These are phyloP conservation scores for Hippocampus zosterae DNA, from an alignment of 2,113 vertebrate species.

Conservation along the genomic window DNA sequence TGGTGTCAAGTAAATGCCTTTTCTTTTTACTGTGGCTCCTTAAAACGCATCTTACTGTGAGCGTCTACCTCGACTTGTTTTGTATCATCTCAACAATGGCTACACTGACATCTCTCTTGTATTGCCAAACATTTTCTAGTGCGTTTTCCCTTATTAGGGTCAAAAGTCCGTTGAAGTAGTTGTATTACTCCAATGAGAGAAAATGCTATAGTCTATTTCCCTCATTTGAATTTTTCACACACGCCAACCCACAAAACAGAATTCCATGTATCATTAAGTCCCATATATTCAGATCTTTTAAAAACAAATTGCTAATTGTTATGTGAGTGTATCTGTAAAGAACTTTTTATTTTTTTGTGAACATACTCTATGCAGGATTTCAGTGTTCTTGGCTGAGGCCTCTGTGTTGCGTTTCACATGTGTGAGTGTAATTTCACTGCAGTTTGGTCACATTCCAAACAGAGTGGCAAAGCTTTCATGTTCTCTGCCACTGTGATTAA, in stretches of 20 bases:
- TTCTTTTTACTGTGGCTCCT: background rate
- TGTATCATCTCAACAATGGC: background rate
- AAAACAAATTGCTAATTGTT: background rate
- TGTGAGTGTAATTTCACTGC: background rate
- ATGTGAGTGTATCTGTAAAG: background rate
- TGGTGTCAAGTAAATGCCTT: no score
- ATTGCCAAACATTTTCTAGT: background rate
- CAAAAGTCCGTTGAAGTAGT: no score
- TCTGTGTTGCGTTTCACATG: background rate
- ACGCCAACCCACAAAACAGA: background rate
- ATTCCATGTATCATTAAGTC: background rate
- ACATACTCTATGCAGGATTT: background rate
- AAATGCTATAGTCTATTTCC: no score
- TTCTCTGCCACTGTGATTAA: background rate
- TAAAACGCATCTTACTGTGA: background rate
- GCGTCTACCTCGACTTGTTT: background rate
- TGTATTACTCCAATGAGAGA: no score
- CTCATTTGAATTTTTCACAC: no score
- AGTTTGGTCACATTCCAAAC: slow-evolving; percentile 9
- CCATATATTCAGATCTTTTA: background rate
- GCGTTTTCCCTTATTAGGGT: background rate
- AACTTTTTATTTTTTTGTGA: background rate
- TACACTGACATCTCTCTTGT: background rate
- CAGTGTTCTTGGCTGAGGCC: background rate
- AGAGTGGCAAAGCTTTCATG: background rate